Percentiles rank a stretch among this genome's conserved stretches.
phyloP scores from a whole-genome alignment of 2,797 vertebrate genomes.

The Lagodon rhomboides region DNA sequence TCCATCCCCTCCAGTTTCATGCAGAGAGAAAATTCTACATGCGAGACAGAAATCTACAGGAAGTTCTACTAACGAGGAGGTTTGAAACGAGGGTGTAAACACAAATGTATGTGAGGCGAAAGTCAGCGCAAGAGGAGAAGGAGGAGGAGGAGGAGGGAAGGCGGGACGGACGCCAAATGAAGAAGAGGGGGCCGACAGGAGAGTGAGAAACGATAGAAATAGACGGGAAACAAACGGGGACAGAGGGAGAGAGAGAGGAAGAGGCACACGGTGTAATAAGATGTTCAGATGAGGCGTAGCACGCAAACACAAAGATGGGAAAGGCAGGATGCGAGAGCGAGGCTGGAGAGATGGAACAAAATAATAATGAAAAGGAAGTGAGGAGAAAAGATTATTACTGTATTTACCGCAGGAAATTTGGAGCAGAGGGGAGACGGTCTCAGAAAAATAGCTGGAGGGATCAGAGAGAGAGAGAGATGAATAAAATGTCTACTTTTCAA shows the following conservation, averaged over 20 bases:
- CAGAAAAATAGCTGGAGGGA: not conserved
- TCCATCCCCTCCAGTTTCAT: conserved; percentile 17
- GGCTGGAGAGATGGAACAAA: conserved; percentile 34
- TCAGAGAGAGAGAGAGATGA: conserved; percentile 17
- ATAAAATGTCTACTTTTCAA: conserved; percentile 23
- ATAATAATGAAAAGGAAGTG: conserved; percentile 53
- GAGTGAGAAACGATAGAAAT: conserved; percentile 66
- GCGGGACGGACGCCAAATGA: conserved; percentile 69
- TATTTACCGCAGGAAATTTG: conserved; percentile 40
- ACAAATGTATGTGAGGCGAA: conserved; percentile 55
- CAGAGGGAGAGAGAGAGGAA: conserved; percentile 53
- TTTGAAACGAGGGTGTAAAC: conserved; percentile 60
- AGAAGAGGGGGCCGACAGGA: conserved; percentile 53
- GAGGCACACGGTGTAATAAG: conserved; percentile 66
- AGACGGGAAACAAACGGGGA: conserved; percentile 70
- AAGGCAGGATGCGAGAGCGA: conserved; percentile 7
- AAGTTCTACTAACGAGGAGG: conserved; percentile 51
- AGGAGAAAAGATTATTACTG: conserved; percentile 42
- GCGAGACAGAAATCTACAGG: conserved; percentile 27
- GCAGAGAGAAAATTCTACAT: not conserved
- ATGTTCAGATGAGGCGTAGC: conserved; percentile 58
- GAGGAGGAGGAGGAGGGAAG: conserved; percentile 61
- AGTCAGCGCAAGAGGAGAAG: conserved; percentile 52
- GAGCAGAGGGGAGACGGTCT: conserved; percentile 9
- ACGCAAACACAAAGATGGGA: conserved; percentile 44